Conservation (phyloP, 2,888 invertebrate genomes). For the Drosophila ustulata region DNA sequence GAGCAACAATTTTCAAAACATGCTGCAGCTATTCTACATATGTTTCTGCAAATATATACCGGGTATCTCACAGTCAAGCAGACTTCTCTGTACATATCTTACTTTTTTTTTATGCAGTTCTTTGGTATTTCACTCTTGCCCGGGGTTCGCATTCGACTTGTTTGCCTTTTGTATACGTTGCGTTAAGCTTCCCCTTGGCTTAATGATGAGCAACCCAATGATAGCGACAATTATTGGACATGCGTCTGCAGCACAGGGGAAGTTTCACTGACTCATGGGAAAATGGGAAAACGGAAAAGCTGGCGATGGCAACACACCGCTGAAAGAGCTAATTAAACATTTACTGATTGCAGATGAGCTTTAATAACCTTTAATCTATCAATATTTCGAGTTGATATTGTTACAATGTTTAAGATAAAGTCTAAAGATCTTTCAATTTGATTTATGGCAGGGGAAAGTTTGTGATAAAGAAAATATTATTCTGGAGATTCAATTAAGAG, state of each 20-base stretch:
- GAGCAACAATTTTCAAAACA: no score
- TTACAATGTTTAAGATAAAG: neutral
- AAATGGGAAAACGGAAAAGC: neutral
- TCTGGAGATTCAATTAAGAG: neutral
- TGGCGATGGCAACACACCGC: conserved; percentile 1
- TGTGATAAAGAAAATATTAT: no score
- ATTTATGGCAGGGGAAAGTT: no score
- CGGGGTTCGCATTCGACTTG: conserved; percentile 35
- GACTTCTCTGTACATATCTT: neutral
- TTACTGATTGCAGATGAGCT: conserved; percentile 9
- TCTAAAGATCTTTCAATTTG: neutral
- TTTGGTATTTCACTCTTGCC: conserved; percentile 36
- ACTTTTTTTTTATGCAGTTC: conserved; percentile 27
- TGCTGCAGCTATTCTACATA: no score
- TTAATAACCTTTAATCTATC: conserved; percentile 3
- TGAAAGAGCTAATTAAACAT: conserved; percentile 18
- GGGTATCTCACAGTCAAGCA: neutral
- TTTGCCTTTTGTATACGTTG: conserved; percentile 21
- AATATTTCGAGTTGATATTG: neutral
- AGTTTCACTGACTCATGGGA: conserved; percentile 7
- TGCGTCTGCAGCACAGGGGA: conserved; percentile 3
- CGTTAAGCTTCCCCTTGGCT: conserved; percentile 15
- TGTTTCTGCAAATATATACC: neutral
- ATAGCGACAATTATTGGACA: conserved; percentile 15
- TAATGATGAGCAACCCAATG: conserved; percentile 15